phyloP scores from a whole-genome alignment of 2,113 vertebrate species.

The Alexandromys fortis region DNA sequence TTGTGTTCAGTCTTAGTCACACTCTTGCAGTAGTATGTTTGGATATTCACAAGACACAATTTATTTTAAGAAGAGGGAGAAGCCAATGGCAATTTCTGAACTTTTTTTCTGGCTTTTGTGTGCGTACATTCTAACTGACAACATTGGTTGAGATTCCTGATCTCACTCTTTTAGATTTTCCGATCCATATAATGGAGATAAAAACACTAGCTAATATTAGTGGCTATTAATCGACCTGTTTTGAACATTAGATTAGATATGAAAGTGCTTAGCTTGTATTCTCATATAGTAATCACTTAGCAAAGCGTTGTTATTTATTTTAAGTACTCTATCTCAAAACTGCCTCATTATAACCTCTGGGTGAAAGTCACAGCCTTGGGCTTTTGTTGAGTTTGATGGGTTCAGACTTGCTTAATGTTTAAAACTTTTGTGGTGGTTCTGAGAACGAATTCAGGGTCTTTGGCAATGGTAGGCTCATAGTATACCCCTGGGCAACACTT shows the following conservation, averaged over 20 bases:
- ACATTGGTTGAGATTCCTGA: neutral
- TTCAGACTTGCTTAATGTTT: slow-evolving; percentile 17
- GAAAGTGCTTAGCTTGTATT: neutral
- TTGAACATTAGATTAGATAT: slow-evolving; percentile 48
- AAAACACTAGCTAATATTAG: neutral
- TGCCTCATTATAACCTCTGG: neutral
- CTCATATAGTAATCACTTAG: neutral
- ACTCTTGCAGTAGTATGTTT: neutral
- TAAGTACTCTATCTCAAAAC: neutral
- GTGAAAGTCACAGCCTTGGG: slow-evolving; percentile 16
- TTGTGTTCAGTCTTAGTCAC: neutral
- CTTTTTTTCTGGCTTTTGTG: slow-evolving; percentile 28
- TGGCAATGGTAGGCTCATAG: neutral
- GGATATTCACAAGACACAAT: neutral
- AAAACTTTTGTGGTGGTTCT: neutral
- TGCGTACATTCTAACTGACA: neutral
- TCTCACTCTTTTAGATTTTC: neutral
- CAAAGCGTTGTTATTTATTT: slow-evolving; percentile 15
- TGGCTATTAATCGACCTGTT: slow-evolving; percentile 6
- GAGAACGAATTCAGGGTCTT: neutral
- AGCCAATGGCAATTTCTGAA: slow-evolving; percentile 11
- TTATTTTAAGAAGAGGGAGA: slow-evolving; percentile 27
- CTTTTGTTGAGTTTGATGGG: slow-evolving; percentile 14
- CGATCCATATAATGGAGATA: neutral
- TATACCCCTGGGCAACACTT: neutral